These are phyloP conservation scores for Hirtodrosophila confusa DNA, from an alignment of 2,888 invertebrate species.

Conservation along the genomic window DNA sequence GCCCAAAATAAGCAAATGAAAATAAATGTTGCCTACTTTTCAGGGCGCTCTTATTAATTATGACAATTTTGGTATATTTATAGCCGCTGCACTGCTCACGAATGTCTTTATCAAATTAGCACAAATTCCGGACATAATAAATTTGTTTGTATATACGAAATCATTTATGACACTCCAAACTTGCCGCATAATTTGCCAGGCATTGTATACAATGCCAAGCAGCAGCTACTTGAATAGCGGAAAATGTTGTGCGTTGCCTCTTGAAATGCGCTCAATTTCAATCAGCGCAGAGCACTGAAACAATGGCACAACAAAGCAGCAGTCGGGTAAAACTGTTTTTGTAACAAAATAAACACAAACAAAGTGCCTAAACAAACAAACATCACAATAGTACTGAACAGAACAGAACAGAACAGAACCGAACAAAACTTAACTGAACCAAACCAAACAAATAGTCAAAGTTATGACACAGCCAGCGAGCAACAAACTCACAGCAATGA, in stretches of 20 bases:
- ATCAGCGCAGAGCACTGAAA: slow-evolving; percentile 36
- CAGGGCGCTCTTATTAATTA: slow-evolving; percentile 47
- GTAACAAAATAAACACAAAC: slow-evolving; percentile 44
- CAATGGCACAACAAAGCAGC: slow-evolving; percentile 27
- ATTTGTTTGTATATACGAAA: slow-evolving; percentile 10
- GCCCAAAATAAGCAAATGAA: slow-evolving; percentile 32
- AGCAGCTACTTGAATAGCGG: slow-evolving; percentile 45
- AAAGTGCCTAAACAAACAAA: slow-evolving; percentile 43
- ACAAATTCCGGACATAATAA: slow-evolving; percentile 10
- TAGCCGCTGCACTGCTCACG: slow-evolving; percentile 8
- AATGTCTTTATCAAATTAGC: slow-evolving; percentile 35
- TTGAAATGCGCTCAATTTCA: slow-evolving; percentile 82
- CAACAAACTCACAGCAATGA: slow-evolving; percentile 13
- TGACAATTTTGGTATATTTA: slow-evolving; percentile 43
- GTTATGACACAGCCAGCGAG: slow-evolving; percentile 32
- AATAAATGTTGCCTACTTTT: slow-evolving; percentile 41
- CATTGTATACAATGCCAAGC: slow-evolving; percentile 25
- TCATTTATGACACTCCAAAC: slow-evolving; percentile 31
- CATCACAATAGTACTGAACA: slow-evolving; percentile 9
- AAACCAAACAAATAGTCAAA: slow-evolving; percentile 26
- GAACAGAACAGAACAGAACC: slow-evolving; percentile 17
- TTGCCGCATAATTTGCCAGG: slow-evolving; percentile 21
- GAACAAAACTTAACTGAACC: slow-evolving; percentile 18
- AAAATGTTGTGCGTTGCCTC: slow-evolving; percentile 81
- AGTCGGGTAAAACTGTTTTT: slow-evolving; percentile 25